Conservation (phyloP, 53 echinoderm and acorn worm species). For the Glandiceps talaboti region DNA sequence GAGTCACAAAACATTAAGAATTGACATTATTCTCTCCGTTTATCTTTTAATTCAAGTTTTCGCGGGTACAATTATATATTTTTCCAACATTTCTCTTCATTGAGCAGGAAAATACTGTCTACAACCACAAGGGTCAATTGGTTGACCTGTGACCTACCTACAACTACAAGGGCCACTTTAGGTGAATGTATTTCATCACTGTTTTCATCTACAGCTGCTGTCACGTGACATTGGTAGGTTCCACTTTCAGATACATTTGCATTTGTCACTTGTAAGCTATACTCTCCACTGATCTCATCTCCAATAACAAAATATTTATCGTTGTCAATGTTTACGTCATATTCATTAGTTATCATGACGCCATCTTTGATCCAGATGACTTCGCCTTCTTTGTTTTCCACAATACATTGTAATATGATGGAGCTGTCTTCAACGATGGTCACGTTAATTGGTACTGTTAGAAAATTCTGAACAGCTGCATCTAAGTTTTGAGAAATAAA, state of each 20-base stretch:
- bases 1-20: too few species aligned
- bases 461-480: slow-evolving; percentile 36
- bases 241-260: slow-evolving; percentile 39
- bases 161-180: slow-evolving; percentile 28
- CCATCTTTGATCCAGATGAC: slow-evolving; percentile 60
- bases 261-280: slow-evolving; percentile 38
- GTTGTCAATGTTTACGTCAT: slow-evolving; percentile 16
- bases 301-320: slow-evolving; percentile 45
- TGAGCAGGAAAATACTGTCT: too few species aligned
- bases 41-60: too few species aligned
- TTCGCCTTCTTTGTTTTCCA: slow-evolving; percentile 43
- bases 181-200: slow-evolving; percentile 36
- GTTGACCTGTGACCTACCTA: too few species aligned
- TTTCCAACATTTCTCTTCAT: too few species aligned
- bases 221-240: slow-evolving; percentile 57
- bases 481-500: not conserved
- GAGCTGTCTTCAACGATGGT: slow-evolving; percentile 37
- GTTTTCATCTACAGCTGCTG: slow-evolving; percentile 48
- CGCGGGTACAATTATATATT: too few species aligned
- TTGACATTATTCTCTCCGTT: too few species aligned
- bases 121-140: too few species aligned
- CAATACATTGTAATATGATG: slow-evolving; percentile 32
- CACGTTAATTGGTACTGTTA: slow-evolving; percentile 30
- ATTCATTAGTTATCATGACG: slow-evolving; percentile 41
- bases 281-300: slow-evolving; percentile 44